phyloP scores from a whole-genome alignment of 2,888 invertebrate genomes.

The Drosophila helvetica region DNA sequence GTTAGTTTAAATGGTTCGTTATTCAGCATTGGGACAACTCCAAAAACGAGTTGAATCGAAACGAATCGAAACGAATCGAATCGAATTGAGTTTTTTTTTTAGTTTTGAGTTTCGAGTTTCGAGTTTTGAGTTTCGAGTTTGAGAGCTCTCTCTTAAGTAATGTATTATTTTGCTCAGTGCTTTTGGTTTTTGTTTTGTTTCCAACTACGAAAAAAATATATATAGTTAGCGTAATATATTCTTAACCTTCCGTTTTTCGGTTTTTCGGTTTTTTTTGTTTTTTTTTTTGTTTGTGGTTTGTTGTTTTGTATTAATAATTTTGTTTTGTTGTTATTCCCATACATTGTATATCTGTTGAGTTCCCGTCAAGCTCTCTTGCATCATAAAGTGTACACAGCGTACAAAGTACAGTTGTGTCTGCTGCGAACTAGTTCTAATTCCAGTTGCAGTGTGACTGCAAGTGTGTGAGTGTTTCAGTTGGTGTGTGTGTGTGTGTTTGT shows the following conservation, averaged over 20 bases:
- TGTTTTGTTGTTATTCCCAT: constrained; percentile 8
- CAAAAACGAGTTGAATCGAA: constrained; percentile 61
- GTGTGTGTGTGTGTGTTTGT: constrained; percentile 27
- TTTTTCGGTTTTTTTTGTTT: constrained; percentile 16
- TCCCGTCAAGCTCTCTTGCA: constrained; percentile 53
- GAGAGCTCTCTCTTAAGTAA: constrained; percentile 37
- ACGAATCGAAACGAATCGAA: constrained; percentile 57
- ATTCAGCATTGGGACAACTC: constrained; percentile 71
- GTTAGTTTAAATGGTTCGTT: constrained; percentile 49
- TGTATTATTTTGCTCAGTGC: constrained; percentile 35
- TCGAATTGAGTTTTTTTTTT: constrained; percentile 26
- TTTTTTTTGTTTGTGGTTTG: neutral
- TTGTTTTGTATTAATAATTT: constrained; percentile 8
- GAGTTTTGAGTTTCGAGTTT: constrained; percentile 39
- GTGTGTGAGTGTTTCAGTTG: constrained; percentile 16
- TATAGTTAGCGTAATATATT: constrained; percentile 41
- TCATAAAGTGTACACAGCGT: constrained; percentile 27
- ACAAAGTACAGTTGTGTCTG: constrained; percentile 25
- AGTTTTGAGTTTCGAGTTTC: constrained; percentile 12
- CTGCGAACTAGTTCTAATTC: constrained; percentile 23
- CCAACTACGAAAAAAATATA: constrained; percentile 41
- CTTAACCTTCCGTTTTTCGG: constrained; percentile 58
- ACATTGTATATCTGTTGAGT: constrained; percentile 31
- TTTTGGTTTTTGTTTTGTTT: constrained; percentile 25
- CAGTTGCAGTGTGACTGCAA: constrained; percentile 17